These are phyloP conservation scores for Drosophila parvula DNA, from an alignment of 1,140 invertebrate genomes.

Conservation along the genomic window DNA sequence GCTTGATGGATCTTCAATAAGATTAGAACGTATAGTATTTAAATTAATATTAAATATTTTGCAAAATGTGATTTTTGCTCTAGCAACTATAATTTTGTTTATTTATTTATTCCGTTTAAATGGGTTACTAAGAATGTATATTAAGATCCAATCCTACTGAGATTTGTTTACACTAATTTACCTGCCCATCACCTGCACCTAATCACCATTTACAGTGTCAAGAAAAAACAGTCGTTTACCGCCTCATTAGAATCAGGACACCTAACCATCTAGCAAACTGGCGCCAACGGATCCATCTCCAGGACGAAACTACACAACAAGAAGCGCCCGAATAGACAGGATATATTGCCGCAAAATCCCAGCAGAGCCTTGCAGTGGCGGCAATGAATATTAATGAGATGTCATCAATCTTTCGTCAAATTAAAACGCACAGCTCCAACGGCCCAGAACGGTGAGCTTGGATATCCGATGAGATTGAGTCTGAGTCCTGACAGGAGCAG, in stretches of 20 bases:
- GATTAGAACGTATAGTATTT: no score
- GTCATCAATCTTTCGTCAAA: slow-evolving; percentile 83
- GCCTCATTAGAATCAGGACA: slow-evolving; percentile 69
- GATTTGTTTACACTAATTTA: slow-evolving; percentile 15
- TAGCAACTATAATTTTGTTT: no score
- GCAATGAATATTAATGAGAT: slow-evolving; percentile 84
- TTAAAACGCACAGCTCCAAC: slow-evolving; percentile 75
- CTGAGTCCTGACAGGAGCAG: slow-evolving; percentile 22
- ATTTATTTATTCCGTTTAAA: background rate
- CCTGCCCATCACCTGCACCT: slow-evolving; percentile 4
- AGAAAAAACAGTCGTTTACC: slow-evolving; percentile 61
- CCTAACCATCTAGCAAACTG: slow-evolving; percentile 13
- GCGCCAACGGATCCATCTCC: slow-evolving; percentile 24
- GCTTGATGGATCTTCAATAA: no score
- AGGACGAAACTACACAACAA: slow-evolving; percentile 16
- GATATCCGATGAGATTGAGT: slow-evolving; percentile 18
- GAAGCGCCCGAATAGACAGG: slow-evolving; percentile 62
- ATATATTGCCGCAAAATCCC: slow-evolving; percentile 70
- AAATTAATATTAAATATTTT: no score
- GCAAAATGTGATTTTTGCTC: no score
- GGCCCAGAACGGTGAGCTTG: slow-evolving; percentile 46
- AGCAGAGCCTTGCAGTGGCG: slow-evolving; percentile 61
- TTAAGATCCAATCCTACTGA: background rate
- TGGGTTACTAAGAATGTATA: background rate
- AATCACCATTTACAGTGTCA: slow-evolving; percentile 12